These are phyloP conservation scores for Drosophila nigricruria DNA, from an alignment of 2,888 invertebrate genomes.

Conservation along the genomic window DNA sequence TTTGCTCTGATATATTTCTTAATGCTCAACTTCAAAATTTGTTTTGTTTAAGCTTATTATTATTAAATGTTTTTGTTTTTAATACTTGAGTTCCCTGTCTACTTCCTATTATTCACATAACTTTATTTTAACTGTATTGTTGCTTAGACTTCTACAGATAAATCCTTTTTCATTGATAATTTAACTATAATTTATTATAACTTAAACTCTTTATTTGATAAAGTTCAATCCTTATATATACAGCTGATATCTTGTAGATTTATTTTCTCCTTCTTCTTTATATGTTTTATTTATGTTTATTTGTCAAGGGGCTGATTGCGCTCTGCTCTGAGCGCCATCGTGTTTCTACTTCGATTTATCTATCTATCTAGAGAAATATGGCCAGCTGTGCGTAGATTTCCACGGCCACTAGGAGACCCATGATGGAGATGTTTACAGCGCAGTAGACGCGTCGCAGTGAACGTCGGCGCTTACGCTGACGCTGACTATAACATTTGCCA, in stretches of 20 bases:
- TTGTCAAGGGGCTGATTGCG: slow-evolving; percentile 12
- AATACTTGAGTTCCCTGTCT: slow-evolving; percentile 20
- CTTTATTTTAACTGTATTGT: not conserved
- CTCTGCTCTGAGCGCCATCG: not conserved
- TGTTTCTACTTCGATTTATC: not conserved
- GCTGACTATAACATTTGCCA: slow-evolving; percentile 80
- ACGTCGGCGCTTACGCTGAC: slow-evolving; percentile 79
- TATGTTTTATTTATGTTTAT: slow-evolving; percentile 13
- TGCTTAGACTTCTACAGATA: not conserved
- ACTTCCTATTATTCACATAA: slow-evolving; percentile 7
- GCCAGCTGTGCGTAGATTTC: slow-evolving; percentile 85
- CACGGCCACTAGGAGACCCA: slow-evolving; percentile 83
- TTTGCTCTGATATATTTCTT: not conserved
- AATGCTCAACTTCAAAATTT: not conserved
- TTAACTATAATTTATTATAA: not conserved
- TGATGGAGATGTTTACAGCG: slow-evolving; percentile 83
- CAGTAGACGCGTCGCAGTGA: slow-evolving; percentile 84
- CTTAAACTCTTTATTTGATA: slow-evolving; percentile 4
- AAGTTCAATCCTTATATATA: slow-evolving; percentile 12
- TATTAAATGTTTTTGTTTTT: not conserved
- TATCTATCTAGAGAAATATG: slow-evolving; percentile 76
- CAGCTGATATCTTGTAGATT: slow-evolving; percentile 10
- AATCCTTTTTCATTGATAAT: not conserved
- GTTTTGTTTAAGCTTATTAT: not conserved
- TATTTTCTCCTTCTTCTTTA: not conserved